Evolutionary conservation across 2,888 invertebrate species (phyloP).

Genomic region (Cerceris ruficornis): DNA sequence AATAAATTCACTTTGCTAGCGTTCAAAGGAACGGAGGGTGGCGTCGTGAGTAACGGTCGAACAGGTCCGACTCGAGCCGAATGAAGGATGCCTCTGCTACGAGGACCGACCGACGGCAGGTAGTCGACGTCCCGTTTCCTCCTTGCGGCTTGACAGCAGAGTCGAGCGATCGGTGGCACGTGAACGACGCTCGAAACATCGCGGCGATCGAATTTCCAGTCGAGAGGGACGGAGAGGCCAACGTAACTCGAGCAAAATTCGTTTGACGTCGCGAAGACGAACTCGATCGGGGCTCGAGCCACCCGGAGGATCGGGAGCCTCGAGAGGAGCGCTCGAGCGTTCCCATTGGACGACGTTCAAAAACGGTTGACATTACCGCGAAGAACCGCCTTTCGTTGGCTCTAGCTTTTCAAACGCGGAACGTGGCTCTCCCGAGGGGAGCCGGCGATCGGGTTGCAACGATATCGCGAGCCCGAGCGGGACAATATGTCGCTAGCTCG

Average conservation of each 20-base stretch:
- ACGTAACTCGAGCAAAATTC: not conserved
- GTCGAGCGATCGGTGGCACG: conserved; percentile 17
- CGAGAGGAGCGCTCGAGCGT: conserved; percentile 23
- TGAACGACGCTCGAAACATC: conserved; percentile 9
- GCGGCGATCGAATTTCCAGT: not conserved
- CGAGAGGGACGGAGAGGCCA: not conserved
- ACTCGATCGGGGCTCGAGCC: too few species aligned
- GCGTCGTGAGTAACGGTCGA: conserved; percentile 29
- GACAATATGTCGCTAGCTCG: not conserved
- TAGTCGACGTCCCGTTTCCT: conserved; percentile 50
- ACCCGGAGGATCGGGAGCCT: too few species aligned
- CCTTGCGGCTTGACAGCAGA: conserved; percentile 21
- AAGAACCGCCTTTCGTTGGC: not conserved
- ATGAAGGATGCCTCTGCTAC: too few species aligned
- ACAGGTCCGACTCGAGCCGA: conserved; percentile 39
- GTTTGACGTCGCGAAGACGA: too few species aligned
- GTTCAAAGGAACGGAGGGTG: conserved; percentile 12
- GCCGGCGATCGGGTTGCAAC: too few species aligned
- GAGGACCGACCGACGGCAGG: conserved; percentile 51
- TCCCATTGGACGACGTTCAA: conserved; percentile 55
- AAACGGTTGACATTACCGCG: conserved; percentile 52
- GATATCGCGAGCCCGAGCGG: not conserved
- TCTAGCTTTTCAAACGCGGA: conserved; percentile 8
- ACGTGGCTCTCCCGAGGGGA: not conserved
- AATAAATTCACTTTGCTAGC: conserved; percentile 21